Conservation (phyloP, 2,797 vertebrate species). For the Premnoplex brunnescens region DNA sequence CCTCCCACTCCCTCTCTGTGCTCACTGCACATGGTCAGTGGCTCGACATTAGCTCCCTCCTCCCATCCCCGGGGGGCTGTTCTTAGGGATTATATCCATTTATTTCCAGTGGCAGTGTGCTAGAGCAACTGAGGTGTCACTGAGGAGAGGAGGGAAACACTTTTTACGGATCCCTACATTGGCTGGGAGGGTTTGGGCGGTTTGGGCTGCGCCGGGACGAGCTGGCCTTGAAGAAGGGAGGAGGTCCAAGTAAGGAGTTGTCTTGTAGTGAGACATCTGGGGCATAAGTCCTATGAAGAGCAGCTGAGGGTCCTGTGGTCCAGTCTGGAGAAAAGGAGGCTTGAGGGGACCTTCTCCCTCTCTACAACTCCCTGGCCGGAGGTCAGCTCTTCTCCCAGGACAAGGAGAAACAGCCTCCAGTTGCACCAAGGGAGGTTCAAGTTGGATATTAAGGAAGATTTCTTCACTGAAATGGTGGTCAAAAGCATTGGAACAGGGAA, state of each 20-base stretch:
- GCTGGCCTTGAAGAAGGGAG: neutral
- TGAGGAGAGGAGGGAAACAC: neutral
- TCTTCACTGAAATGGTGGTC: neutral
- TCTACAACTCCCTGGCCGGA: neutral
- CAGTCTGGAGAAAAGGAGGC: neutral
- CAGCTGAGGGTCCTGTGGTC: neutral
- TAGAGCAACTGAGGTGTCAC: neutral
- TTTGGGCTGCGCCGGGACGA: neutral
- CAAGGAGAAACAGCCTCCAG: fast-evolving
- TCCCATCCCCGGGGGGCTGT: neutral
- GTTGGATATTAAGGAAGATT: neutral
- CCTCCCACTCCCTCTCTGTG: neutral
- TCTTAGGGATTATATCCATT: constrained; percentile 5
- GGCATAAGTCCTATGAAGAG: neutral
- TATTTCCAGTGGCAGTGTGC: neutral
- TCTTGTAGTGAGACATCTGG: neutral
- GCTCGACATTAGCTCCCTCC: neutral
- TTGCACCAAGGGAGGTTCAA: neutral
- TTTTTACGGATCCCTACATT: neutral
- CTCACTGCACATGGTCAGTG: neutral
- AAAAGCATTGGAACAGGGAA: neutral
- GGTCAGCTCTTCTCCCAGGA: neutral
- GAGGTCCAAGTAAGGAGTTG: neutral
- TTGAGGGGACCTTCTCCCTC: neutral
- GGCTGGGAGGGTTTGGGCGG: neutral